Evolutionary conservation across 2,888 invertebrate genomes (phyloP).

Genomic region (Abscondita cerata): DNA sequence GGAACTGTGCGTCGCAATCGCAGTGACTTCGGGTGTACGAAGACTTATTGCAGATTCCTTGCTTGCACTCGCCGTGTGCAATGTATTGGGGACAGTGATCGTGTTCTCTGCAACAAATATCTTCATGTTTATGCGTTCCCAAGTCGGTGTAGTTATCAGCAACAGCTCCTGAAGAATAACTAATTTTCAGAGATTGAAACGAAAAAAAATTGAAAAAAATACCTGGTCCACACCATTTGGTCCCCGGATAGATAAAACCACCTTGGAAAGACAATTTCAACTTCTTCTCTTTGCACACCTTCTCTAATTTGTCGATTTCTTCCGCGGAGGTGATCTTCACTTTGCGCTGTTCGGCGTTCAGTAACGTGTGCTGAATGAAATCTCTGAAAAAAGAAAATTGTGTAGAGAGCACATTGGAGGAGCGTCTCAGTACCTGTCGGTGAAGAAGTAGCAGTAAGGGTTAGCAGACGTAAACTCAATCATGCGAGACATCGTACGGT

Average conservation of each 20-base stretch:
- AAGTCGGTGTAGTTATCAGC: slow-evolving; percentile 70
- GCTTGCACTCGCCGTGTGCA: slow-evolving; percentile 65
- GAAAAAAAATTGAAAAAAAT: slow-evolving; percentile 31
- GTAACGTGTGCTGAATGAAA: slow-evolving; percentile 66
- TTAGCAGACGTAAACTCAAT: slow-evolving; percentile 66
- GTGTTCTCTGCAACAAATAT: slow-evolving; percentile 76
- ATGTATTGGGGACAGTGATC: slow-evolving; percentile 73
- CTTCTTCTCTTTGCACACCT: slow-evolving; percentile 60
- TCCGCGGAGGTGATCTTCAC: slow-evolving; percentile 69
- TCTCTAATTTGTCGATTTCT: slow-evolving; percentile 65
- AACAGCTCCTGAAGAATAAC: slow-evolving; percentile 59
- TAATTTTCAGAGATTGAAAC: too few relatives aligned
- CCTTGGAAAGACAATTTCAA: slow-evolving; percentile 50
- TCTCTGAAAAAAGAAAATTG: slow-evolving; percentile 53
- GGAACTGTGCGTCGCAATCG: slow-evolving; percentile 75
- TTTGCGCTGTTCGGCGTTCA: slow-evolving; percentile 63
- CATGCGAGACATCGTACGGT: slow-evolving; percentile 69
- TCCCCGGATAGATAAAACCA: slow-evolving; percentile 71
- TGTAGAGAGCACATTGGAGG: too few relatives aligned
- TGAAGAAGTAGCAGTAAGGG: slow-evolving; percentile 68
- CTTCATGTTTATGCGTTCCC: slow-evolving; percentile 69
- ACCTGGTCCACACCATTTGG: slow-evolving; percentile 82
- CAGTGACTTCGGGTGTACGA: slow-evolving; percentile 76
- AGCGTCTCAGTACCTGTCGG: slow-evolving; percentile 63
- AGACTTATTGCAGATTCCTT: slow-evolving; percentile 72